A percentile compares a stretch with the other conserved stretches of the same genome.
Conservation (phyloP, 2,888 invertebrate species). For the Luperina testacea region DNA sequence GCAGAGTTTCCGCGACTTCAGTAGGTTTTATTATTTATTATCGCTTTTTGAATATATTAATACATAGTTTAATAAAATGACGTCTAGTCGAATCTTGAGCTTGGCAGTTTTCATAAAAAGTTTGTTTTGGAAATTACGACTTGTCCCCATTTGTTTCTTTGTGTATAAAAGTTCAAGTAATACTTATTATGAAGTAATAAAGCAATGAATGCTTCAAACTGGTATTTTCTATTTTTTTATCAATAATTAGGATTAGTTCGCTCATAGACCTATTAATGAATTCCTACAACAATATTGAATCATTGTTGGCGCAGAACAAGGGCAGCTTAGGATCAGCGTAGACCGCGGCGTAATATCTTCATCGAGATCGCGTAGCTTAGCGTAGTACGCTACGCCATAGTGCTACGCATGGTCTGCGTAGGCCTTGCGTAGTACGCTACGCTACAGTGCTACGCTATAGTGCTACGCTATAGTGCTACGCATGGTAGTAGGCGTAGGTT, state of each 20-base stretch:
- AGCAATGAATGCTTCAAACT: constrained; percentile 70
- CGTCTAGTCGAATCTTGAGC: constrained; percentile 63
- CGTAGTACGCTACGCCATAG: neutral
- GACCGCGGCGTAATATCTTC: neutral
- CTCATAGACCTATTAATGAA: neutral
- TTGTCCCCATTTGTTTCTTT: constrained; percentile 78
- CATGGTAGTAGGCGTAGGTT: neutral
- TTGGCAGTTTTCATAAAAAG: constrained; percentile 70
- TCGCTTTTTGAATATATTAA: constrained; percentile 64
- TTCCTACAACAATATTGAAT: neutral
- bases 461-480: neutral
- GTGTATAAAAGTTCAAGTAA: constrained; percentile 80
- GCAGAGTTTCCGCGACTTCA: constrained; percentile 54
- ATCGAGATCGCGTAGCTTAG: neutral
- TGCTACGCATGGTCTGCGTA: neutral
- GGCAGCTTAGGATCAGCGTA: neutral
- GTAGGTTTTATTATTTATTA: constrained; percentile 64
- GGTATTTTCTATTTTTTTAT: constrained; percentile 55
- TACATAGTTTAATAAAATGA: constrained; percentile 60
- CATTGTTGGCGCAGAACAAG: neutral
- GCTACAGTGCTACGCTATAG: neutral
- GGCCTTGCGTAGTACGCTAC: neutral
- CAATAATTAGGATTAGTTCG: neutral
- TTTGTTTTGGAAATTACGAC: constrained; percentile 69
- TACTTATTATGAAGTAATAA: constrained; percentile 76